These are phyloP conservation scores for Chironomus tepperi DNA, from an alignment of 1,140 invertebrate genomes.

Conservation along the genomic window DNA sequence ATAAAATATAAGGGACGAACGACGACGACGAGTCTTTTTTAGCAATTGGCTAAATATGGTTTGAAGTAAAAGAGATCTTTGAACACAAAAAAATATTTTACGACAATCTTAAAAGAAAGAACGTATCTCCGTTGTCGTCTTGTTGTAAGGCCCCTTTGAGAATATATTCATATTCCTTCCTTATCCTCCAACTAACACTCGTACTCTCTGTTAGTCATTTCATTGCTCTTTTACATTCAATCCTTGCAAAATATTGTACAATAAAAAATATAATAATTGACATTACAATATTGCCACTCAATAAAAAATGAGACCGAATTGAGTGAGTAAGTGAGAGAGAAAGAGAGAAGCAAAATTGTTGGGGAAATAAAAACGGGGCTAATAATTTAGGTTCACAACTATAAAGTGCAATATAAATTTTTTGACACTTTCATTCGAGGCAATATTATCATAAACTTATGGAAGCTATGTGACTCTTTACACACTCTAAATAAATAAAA, in stretches of 20 bases:
- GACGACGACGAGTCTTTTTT: slow-evolving; percentile 5
- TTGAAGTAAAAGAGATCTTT: slow-evolving; percentile 6
- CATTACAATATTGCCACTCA: slow-evolving; percentile 12
- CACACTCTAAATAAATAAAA: not conserved
- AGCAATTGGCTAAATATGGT: not conserved
- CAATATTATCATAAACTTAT: slow-evolving; percentile 15
- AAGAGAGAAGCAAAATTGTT: not conserved
- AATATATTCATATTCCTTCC: slow-evolving; percentile 7
- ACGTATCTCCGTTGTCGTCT: not conserved
- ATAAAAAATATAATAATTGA: slow-evolving; percentile 15
- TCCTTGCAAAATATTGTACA: not conserved
- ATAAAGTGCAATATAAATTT: slow-evolving; percentile 11
- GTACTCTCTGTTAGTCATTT: not conserved
- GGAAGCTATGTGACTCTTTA: not conserved
- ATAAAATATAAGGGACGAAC: slow-evolving; percentile 8
- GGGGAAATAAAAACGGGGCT: not conserved
- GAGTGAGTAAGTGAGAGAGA: not conserved
- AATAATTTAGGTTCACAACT: slow-evolving; percentile 9
- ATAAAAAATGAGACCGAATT: not conserved
- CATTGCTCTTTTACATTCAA: slow-evolving; percentile 10
- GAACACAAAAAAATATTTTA: not conserved
- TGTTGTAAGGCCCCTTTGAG: not conserved
- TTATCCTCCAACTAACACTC: not conserved
- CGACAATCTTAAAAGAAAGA: not conserved
- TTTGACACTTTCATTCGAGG: slow-evolving; percentile 1